Percentiles rank a stretch among this genome's conserved stretches.
phyloP scores from a whole-genome alignment of 2,113 vertebrate genomes.

The Tychaedon coryphoeus region DNA sequence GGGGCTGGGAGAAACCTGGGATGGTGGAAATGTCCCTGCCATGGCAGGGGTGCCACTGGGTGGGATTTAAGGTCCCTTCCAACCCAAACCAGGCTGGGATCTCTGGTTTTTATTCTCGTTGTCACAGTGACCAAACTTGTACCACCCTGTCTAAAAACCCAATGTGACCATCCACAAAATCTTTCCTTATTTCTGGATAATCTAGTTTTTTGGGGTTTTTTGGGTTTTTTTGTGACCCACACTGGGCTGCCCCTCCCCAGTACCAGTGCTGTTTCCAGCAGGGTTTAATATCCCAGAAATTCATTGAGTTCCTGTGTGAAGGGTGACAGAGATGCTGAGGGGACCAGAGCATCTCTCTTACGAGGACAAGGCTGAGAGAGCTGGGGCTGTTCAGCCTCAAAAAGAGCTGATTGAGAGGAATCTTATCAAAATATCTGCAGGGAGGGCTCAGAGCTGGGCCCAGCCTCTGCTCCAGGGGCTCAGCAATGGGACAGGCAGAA shows the following conservation, averaged over 20 bases:
- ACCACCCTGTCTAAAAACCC: not conserved
- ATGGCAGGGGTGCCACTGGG: accelerated
- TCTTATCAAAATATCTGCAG: not conserved
- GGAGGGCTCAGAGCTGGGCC: not conserved
- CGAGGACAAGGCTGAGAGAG: not conserved
- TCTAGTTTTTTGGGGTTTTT: no score
- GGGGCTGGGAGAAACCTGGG: not conserved
- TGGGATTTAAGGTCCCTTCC: not conserved
- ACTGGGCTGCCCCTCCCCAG: not conserved
- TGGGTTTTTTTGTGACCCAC: not conserved
- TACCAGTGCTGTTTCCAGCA: not conserved
- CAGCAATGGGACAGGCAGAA: not conserved
- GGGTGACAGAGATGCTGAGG: not conserved
- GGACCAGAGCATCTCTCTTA: not conserved
- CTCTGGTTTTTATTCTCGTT: not conserved
- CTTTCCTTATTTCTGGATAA: not conserved
- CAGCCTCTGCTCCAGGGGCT: not conserved
- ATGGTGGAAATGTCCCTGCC: not conserved
- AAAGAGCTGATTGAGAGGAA: not conserved
- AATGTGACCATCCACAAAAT: not conserved
- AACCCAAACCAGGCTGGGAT: not conserved
- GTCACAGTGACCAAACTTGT: not conserved
- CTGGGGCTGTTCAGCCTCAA: not conserved
- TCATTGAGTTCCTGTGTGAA: not conserved
- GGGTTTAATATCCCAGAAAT: not conserved